Conservation (phyloP, 2,888 invertebrate species). For the Xestia rhomboidea region DNA sequence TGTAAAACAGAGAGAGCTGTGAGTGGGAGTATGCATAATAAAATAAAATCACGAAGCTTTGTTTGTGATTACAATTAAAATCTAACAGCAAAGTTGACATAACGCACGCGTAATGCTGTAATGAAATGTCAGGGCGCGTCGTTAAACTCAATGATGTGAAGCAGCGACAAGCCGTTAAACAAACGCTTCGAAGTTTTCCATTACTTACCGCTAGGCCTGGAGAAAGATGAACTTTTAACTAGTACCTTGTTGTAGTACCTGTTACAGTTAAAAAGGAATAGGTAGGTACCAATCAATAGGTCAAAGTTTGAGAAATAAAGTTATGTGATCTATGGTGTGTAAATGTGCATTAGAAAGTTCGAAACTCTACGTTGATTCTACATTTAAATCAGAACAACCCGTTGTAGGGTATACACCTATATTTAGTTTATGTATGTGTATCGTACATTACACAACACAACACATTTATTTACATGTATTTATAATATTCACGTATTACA, state of each 20-base stretch:
- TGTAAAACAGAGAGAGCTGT: conserved; percentile 10
- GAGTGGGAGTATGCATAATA: conserved; percentile 19
- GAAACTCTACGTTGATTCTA: not conserved
- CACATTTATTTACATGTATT: no score
- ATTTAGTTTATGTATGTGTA: no score
- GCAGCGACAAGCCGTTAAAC: conserved; percentile 74
- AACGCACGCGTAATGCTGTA: conserved; percentile 68
- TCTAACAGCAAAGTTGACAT: conserved; percentile 57
- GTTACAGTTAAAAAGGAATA: not conserved
- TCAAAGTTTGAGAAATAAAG: not conserved
- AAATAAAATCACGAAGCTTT: conserved; percentile 36
- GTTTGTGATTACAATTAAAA: conserved; percentile 57
- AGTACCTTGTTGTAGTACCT: not conserved
- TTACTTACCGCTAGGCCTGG: conserved; percentile 60
- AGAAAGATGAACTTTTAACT: conserved; percentile 11
- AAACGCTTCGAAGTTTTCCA: conserved; percentile 77
- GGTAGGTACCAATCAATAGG: not conserved
- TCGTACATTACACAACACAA: no score
- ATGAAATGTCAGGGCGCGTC: conserved; percentile 77
- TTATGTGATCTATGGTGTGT: not conserved
- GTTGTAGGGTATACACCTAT: no score
- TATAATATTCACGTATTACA: no score
- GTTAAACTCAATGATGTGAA: conserved; percentile 84
- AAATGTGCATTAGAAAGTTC: not conserved
- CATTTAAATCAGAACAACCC: not conserved